Evolutionary conservation across 2,113 vertebrate genomes (phyloP).

Genomic region (Phyllopteryx taeniolatus): DNA sequence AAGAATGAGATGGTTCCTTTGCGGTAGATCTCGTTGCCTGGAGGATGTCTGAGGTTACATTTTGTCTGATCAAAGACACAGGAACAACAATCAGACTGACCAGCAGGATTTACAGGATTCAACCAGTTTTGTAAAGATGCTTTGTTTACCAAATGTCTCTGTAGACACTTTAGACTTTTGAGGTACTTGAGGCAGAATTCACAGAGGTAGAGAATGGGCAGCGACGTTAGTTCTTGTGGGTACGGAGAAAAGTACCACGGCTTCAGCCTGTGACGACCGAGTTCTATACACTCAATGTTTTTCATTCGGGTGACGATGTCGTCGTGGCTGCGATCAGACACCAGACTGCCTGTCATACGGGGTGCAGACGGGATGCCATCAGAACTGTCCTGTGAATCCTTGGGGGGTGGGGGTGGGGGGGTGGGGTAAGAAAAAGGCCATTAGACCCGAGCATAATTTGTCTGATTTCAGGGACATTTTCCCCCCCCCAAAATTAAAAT

Average conservation of each 20-base stretch:
- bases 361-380: conserved; percentile 88
- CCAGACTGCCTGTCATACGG: conserved; percentile 91
- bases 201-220: conserved; percentile 93
- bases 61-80: conserved; percentile 76
- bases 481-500: neutral
- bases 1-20: conserved; percentile 95
- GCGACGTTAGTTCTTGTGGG: conserved; percentile 86
- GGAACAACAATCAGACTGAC: neutral
- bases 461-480: neutral
- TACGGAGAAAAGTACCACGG: conserved; percentile 96
- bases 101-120: neutral
- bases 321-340: conserved; percentile 92
- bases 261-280: conserved; percentile 89
- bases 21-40: conserved; percentile 92
- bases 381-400: conserved; percentile 94
- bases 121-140: conserved; percentile 25
- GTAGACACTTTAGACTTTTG: conserved; percentile 93
- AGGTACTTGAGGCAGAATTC: conserved; percentile 96
- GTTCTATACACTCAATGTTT: conserved; percentile 92
- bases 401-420: neutral
- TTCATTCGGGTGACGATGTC: conserved; percentile 95
- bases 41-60: conserved; percentile 84
- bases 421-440: conserved; percentile 4
- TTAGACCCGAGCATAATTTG: neutral
- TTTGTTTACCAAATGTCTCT: conserved; percentile 84